Evolutionary conservation across 1,140 invertebrate genomes (phyloP).

Genomic region (Ceratina japonica): DNA sequence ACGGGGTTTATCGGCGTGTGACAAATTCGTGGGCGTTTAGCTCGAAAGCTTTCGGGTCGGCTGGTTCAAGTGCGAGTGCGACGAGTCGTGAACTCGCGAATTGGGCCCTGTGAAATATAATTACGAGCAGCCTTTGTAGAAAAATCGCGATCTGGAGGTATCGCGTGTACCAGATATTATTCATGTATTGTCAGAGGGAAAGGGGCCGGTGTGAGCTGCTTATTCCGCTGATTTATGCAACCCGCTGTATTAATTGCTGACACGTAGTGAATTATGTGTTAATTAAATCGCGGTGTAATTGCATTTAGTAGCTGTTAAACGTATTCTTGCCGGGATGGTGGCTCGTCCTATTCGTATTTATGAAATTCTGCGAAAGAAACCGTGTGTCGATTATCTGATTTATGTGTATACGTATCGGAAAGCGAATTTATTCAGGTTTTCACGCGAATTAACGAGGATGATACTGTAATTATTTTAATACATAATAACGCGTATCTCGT

Average conservation of each 20-base stretch:
- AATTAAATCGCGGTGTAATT: conserved; percentile 33
- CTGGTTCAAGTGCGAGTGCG: background rate
- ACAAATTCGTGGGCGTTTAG: background rate
- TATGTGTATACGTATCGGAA: background rate
- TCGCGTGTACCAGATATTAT: background rate
- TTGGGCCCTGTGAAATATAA: background rate
- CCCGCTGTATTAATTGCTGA: background rate
- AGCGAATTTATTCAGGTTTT: background rate
- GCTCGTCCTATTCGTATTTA: conserved; percentile 27
- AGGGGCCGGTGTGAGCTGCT: background rate
- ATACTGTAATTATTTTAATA: background rate
- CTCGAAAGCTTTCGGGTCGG: background rate
- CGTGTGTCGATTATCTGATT: conserved; percentile 40
- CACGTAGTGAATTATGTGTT: conserved; percentile 32
- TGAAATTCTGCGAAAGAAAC: conserved; percentile 3
- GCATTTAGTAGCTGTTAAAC: background rate
- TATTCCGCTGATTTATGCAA: background rate
- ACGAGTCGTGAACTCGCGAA: background rate
- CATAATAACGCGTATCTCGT: background rate
- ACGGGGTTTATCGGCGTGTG: background rate
- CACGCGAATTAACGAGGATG: conserved; percentile 11
- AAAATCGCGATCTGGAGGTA: background rate
- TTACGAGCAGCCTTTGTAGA: background rate
- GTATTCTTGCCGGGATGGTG: conserved; percentile 3
- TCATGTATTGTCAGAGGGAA: background rate